Base-by-base conservation (phyloP, 2,888 invertebrate genomes). In the Augiades crinisus region DNA sequence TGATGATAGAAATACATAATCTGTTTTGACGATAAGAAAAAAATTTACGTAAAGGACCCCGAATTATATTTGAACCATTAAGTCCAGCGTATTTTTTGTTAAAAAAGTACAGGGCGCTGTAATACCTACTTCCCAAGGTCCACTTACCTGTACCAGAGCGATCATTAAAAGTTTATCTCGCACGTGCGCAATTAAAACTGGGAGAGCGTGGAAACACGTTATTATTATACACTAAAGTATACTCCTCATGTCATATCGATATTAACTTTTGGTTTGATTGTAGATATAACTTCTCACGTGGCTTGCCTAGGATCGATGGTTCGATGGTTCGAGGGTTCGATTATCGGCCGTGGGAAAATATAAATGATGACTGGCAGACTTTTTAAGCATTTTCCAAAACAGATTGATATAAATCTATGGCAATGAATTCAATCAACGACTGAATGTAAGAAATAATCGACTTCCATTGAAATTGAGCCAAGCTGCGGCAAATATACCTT, bases 111-210 rank as follows among this genome's bases (percentile, higher is more conserved):
- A n/a, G n/a, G n/a, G n/a, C n/a, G n/a, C n/a, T n/a, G n/a, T n/a
- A n/a, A n/a, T n/a, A n/a, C n/a, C n/a, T 27, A 52, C 33, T 36
- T 33, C 36, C 37, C 31, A 37, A 51, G 43, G 21, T 30, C 30
- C 21, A 31, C 38, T 40, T 40, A 38, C 27, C 36, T 37, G 7
- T 30, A 46, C 22, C 30, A 30, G 14, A 10, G 22, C 21, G 21
- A 19, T 47, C 47, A 47, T 47, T 47, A 47, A 47, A 47, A 47
- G 47, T 47, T 47, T 33, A 44, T 33, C 31, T 33, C 31, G 31
- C 33, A 31, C 14, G 40, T 47, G 14, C 40, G 38, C 47, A 47
- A 47, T 47, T 47, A 47, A 40, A 47, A 38, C 31, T 21, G 14
- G 13, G 10, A 24, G 14, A 22, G 16, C 31, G 31, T 12, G 21